Base-by-base conservation (phyloP, 2,888 invertebrate species). In the Cataglyphis rosenhaueri region DNA sequence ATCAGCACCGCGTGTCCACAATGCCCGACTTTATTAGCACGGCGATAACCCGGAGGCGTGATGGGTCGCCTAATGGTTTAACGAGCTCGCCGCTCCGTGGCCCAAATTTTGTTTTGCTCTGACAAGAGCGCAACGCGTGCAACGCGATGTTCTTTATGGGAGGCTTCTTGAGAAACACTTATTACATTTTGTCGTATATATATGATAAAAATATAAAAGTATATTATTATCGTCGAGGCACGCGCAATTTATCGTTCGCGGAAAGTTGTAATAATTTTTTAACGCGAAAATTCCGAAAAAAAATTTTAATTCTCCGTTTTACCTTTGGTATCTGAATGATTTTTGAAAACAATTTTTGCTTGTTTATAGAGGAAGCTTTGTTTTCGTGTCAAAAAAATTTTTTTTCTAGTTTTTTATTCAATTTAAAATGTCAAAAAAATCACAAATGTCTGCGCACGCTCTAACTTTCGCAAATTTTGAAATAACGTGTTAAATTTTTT, bases 1-100 rank as follows among this genome's bases (percentile, higher is more conserved):
- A 92, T 92, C 92, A 90, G 52, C 61, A 66, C 44, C 79, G 84
- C 86, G 89, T 89, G 88, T 91, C 87, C 85, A 86, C 90, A 88
- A 91, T 86, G 86, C 87, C 85, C 18, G 88, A 87, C 87, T 92
- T 92, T 92, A 92, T 92, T 92, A 92, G 90, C 85, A 85, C 86
- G 86, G 84, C 89, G 92, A 92, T 92, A 89, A 90, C 87, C 88
- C 87, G 83, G 83, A 81, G 86, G 86, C 90, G 74, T 74, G 88
- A 85, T 88, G 86, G 85, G 87, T 85, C 85, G 82, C 70, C 87
- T 85, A 89, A 89, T 82, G 82, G 81, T 81, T 88, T 88, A 88
- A 88, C 89, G 85, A 89, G 83, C 55, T 41, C 12, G 68, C 74
- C 64, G 25, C 32, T 79, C n/a, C 41, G 15, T 68, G 52, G 79